Evolutionary conservation across 2,113 vertebrate species (phyloP), one percentile per base, ranked within the genome.

Genomic region (Macquaria ambigua): DNA sequence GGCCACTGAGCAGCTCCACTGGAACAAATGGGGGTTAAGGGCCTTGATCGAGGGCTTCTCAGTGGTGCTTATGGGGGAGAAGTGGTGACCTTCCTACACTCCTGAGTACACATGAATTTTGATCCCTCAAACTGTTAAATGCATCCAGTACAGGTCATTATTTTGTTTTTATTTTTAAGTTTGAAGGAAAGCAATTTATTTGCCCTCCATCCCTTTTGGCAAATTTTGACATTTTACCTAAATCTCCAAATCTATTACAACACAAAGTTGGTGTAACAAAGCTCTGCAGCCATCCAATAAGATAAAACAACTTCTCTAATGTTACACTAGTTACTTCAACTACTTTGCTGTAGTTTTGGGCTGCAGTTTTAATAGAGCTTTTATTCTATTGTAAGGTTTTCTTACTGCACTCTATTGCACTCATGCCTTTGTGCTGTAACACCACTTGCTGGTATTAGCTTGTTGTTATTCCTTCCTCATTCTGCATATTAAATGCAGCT

Each of bases 401-500:
- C 2, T 50, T 10, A 59, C 9, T 69, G 7, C 25, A 25, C 9
- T 48, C n/a, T 67, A 1, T 43, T 52, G n/a, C 28, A 5, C 39
- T 48, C 1, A 0, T n/a, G 16, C 3, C 9, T 79, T n/a, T 58
- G 18, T 66, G 64, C 63, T 46, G 43, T 46, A 55, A 74, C 62
- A 78, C n/a, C 16, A 69, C 63, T 52, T 28, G 20, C 20, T 28
- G 25, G 8, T 72, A 55, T 37, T 55, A 56, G 5, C 8, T 53
- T 66, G 69, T 15, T 56, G 23, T 62, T 69, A 20, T 86, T 6
- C 10, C 59, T 10, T 28, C 48, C 5, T 58, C 1, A 1, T 52
- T 69, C 63, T 56, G 46, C 37, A 70, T 53, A 63, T 53, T 78
- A 69, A 75, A 74, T 50, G 6, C 23, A 61, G 70, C 64, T 23